These are phyloP conservation scores for Streptopelia turtur DNA, from an alignment of 2,797 vertebrate species.

Conservation along the genomic window DNA sequence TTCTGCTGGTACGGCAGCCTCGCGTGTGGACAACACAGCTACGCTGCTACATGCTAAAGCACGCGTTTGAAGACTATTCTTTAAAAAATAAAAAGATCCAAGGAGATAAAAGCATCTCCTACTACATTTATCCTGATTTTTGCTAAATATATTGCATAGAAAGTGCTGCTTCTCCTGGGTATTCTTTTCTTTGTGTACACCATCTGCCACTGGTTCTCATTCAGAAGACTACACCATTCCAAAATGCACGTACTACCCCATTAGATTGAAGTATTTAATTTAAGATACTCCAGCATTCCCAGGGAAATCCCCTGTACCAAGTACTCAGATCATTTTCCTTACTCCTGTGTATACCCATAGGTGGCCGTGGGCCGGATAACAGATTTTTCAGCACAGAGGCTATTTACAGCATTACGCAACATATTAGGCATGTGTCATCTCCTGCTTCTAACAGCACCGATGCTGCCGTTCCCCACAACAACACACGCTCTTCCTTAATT, in stretches of 20 bases:
- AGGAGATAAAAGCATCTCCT: neutral
- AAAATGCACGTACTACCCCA: neutral
- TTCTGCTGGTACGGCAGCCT: neutral
- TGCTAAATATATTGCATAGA: neutral
- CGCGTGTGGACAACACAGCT: neutral
- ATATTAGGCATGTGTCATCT: neutral
- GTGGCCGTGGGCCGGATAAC: neutral
- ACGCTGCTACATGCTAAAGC: neutral
- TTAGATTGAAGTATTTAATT: neutral
- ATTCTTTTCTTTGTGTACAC: neutral
- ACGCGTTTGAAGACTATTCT: neutral
- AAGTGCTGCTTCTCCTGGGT: neutral
- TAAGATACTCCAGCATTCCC: neutral
- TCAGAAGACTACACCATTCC: neutral
- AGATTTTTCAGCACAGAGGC: neutral
- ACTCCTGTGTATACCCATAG: too few relatives aligned
- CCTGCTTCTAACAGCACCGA: neutral
- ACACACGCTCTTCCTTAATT: neutral
- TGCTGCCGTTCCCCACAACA: neutral
- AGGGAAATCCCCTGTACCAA: neutral
- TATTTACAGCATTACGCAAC: neutral
- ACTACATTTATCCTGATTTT: neutral
- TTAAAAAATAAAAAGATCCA: too few relatives aligned
- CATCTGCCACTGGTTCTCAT: neutral
- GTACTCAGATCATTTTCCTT: neutral